These are phyloP conservation scores for Ptychoptera albimana DNA, from an alignment of 2,888 invertebrate genomes.

Conservation along the genomic window DNA sequence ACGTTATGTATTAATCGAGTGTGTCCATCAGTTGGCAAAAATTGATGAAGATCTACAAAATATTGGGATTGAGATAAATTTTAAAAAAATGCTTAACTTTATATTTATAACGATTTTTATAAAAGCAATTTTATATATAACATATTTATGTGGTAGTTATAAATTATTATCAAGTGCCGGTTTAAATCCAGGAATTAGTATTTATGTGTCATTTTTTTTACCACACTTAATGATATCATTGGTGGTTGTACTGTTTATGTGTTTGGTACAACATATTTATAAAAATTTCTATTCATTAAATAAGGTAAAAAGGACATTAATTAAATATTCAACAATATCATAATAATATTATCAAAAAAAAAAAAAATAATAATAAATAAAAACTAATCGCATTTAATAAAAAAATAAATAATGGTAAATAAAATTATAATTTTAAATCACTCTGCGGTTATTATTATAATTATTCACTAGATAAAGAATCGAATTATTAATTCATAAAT, in stretches of 20 bases:
- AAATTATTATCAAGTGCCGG: slow-evolving; percentile 19
- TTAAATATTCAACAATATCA: too few species aligned
- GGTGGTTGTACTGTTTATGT: slow-evolving; percentile 2
- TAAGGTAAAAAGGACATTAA: too few species aligned
- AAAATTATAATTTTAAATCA: too few species aligned
- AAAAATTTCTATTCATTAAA: slow-evolving; percentile 24
- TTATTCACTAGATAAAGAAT: too few species aligned
- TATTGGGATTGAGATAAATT: slow-evolving; percentile 23
- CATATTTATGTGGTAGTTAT: slow-evolving; percentile 23
- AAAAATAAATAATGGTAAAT: too few species aligned
- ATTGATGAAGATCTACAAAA: slow-evolving; percentile 20
- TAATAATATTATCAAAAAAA: too few species aligned
- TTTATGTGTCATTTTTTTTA: slow-evolving; percentile 2
- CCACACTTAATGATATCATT: slow-evolving; percentile 3
- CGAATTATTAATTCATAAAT: too few species aligned
- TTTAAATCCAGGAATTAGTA: slow-evolving; percentile 10
- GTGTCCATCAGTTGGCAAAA: slow-evolving; percentile 18
- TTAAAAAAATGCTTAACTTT: slow-evolving; percentile 23
- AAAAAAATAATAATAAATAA: too few species aligned
- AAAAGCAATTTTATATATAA: slow-evolving; percentile 19
- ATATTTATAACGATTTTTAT: slow-evolving; percentile 19
- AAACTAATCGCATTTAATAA: too few species aligned
- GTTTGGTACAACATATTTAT: slow-evolving; percentile 19
- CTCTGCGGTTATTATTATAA: too few species aligned
- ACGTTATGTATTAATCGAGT: slow-evolving; percentile 18